Evolutionary conservation across 1,140 invertebrate species (phyloP), one percentile per base, ranked within the genome.

Genomic region (Agrypnia vestita): DNA sequence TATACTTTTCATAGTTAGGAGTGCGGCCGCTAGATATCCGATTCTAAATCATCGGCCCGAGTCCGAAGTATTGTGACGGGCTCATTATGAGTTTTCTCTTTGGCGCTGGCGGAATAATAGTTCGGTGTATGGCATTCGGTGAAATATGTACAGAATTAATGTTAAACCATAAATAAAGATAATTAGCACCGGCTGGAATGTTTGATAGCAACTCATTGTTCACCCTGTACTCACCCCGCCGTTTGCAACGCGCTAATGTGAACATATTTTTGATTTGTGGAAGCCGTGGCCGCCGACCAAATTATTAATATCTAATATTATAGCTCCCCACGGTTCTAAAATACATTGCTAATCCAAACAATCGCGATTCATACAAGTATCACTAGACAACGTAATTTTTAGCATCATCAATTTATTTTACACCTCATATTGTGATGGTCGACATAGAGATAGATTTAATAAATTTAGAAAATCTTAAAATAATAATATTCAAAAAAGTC

Each of bases 261-360:
- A 83, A 80, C 77, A 76, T 80, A 83, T 83, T 83, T 83, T 83
- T 83, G 82, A 83, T 83, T 83, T 83, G 82, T 83, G 82, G 74
- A 69, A 80, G 71, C 71, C 61, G 43, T 64, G 55, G 72, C 78
- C 59, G 71, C 49, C 46, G 43, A 56, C 76, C 13, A 67, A 78
- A 53, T 78, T 78, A 78, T 78, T 78, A 53, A 78, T 78, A 47
- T 71, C 56, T 76, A 76, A 76, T 76, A 73, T 53, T 73, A 55
- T 53, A 55, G 47, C 15, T 47, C 64, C 64, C 64, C 64, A 44
- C 17, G 64, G 64, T 47, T 69, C 64, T 69, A 17, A 46, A 13
- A 51, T 6, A 35, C 25, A 35, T 35, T 35, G 25, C 25, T 35
- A 35, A 35, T 35, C 25, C 25, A n/a, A 1, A 6, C 25, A 1